A percentile compares a stretch with the other conserved stretches of the same genome.
These are phyloP conservation scores for Hyperoplus lanceolatus DNA, from an alignment of 2,797 vertebrate genomes.

Conservation along the genomic window DNA sequence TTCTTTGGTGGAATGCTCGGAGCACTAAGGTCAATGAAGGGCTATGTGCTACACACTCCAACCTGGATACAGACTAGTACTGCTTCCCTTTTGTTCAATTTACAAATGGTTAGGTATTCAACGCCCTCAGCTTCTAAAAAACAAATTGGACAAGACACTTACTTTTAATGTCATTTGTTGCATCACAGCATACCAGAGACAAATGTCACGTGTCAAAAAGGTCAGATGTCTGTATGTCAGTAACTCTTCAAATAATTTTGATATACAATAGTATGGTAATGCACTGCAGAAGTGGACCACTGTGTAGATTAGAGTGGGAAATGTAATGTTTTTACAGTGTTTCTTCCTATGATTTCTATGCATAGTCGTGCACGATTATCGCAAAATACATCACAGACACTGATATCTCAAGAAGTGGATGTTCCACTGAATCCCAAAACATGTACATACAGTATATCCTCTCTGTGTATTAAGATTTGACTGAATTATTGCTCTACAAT, in stretches of 20 bases:
- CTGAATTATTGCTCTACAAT: neutral
- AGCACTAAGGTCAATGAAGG: neutral
- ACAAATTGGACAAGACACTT: constrained; percentile 23
- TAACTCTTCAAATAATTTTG: neutral
- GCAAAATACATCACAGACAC: neutral
- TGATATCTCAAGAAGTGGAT: neutral
- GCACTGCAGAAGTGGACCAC: neutral
- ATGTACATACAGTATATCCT: neutral
- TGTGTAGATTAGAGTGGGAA: neutral
- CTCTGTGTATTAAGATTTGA: neutral
- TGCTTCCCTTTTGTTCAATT: constrained; percentile 26
- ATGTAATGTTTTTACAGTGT: neutral
- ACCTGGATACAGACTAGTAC: constrained; percentile 6
- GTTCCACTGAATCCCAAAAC: neutral
- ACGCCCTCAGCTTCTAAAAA: constrained; percentile 10
- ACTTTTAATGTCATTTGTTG: constrained; percentile 22
- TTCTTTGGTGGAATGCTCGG: neutral
- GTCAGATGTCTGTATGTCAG: neutral
- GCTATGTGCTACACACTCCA: neutral
- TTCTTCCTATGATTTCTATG: neutral
- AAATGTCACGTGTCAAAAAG: neutral
- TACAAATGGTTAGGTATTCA: constrained; percentile 40
- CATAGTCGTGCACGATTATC: neutral
- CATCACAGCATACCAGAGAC: neutral
- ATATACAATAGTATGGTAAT: too few relatives aligned